phyloP scores from a whole-genome alignment of 2,113 vertebrate species.

The Microtus pennsylvanicus region DNA sequence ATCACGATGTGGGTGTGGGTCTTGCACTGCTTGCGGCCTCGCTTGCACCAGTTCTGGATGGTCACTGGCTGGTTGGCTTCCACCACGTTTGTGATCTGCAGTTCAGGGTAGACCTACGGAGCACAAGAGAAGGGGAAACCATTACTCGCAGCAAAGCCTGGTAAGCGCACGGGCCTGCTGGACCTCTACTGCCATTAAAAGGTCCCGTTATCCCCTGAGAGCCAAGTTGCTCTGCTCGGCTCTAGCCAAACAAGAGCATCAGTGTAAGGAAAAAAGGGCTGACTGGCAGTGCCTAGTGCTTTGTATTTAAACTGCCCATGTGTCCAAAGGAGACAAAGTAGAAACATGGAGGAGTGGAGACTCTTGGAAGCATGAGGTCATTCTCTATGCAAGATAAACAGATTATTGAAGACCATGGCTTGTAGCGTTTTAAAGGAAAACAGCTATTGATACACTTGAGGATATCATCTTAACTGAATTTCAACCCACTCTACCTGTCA shows the following conservation, averaged over 20 bases:
- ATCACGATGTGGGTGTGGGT: conserved; percentile 96
- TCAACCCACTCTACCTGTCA: background rate
- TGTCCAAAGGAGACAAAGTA: background rate
- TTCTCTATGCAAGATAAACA: conserved; percentile 2
- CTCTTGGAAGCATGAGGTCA: background rate
- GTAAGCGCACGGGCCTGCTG: rapidly evolving
- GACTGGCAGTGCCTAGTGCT: background rate
- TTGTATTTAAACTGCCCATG: background rate
- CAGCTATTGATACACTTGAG: background rate
- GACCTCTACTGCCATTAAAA: background rate
- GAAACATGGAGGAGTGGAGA: background rate
- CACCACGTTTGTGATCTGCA: conserved; percentile 99
- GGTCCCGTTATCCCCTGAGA: too few species aligned
- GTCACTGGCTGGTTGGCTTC: conserved; percentile 98
- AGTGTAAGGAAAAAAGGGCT: background rate
- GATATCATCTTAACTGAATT: background rate
- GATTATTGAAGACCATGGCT: background rate
- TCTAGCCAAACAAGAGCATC: background rate
- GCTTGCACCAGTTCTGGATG: conserved; percentile 99
- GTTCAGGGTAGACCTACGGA: conserved; percentile 95
- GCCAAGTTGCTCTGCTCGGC: too few species aligned
- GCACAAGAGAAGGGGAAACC: background rate
- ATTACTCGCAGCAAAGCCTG: background rate
- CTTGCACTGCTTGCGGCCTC: conserved; percentile 94
- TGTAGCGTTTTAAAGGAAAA: background rate